Conservation (phyloP, 2,888 invertebrate species). For the Oligia strigilis region DNA sequence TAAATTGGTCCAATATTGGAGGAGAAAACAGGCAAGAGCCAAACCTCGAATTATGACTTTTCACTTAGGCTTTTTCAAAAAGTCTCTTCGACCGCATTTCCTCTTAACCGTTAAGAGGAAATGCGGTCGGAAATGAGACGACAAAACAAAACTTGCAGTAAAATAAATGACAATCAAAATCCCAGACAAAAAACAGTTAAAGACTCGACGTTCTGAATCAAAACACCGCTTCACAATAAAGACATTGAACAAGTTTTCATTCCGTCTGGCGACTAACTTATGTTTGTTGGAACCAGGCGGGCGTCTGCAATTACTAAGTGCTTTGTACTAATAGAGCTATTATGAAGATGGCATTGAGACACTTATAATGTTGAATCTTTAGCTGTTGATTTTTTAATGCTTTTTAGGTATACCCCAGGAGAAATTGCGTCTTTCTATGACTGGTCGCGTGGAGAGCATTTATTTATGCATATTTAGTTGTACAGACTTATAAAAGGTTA, state of each 20-base stretch:
- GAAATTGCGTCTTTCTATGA: neutral
- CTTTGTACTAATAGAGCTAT: slow-evolving; percentile 39
- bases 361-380: neutral
- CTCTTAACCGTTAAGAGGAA: too few relatives aligned
- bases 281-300: slow-evolving; percentile 35
- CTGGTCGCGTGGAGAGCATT: neutral
- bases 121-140: neutral
- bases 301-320: slow-evolving; percentile 50
- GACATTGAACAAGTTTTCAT: slow-evolving; percentile 36
- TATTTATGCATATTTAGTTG: neutral
- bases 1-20: too few relatives aligned
- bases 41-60: too few relatives aligned
- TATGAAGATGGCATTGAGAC: slow-evolving; percentile 20
- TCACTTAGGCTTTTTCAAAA: too few relatives aligned
- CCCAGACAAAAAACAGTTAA: slow-evolving; percentile 25
- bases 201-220: slow-evolving; percentile 29
- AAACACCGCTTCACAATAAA: slow-evolving; percentile 36
- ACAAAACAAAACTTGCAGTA: neutral
- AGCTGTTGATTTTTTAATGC: neutral
- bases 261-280: slow-evolving; percentile 48
- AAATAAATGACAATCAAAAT: slow-evolving; percentile 1
- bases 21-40: too few relatives aligned
- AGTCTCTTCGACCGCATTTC: too few relatives aligned
- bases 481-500: too few relatives aligned
- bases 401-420: neutral